Evolutionary conservation across 2,888 invertebrate species (phyloP), one percentile per base, ranked within the genome.

Genomic region (Gasteruption jaculator): DNA sequence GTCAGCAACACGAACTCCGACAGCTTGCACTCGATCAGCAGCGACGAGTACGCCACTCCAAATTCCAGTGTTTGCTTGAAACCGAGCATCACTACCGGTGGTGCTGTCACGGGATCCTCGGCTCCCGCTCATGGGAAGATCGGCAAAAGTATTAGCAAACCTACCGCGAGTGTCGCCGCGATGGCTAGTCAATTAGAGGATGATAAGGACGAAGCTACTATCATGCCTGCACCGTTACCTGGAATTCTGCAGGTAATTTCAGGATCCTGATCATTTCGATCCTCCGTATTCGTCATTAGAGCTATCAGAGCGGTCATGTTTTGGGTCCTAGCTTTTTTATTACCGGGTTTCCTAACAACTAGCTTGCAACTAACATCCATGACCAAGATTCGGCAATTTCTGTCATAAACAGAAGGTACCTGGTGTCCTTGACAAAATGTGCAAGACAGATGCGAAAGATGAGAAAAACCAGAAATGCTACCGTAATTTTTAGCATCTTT

Each of bases 211-310:
- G 63, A 66, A 14, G 53, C 61, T 10, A 60, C 60, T 6, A 48
- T 63, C 42, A 64, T 63, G 62, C 64, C 66, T 3, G 61, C 62
- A 33, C 63, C 65, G 11, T 39, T 64, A 46, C 76, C 81, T 3
- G 81, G 81, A 10, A 81, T 81, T 58, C 65, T 81, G 27, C 82
- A 86, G 74, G 86, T 88, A 68, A 43, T 12, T 24, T 12, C 7
- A 19, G 18, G n/a, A n/a, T n/a, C n/a, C n/a, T n/a, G n/a, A n/a
- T 24, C n/a, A n/a, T n/a, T n/a, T n/a, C n/a, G 5, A n/a, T 7
- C 19, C 10, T 21, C 31, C 24, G 20, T 10, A 7, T 11, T 14
- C 25, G 12, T 12, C 10, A 33, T 14, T 24, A 18, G 19, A 26
- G 22, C 7, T 36, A 39, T 26, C 7, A 22, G 19, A 14, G 24